These are phyloP conservation scores for Channa argus DNA, from an alignment of 2,113 vertebrate genomes.

Conservation along the genomic window DNA sequence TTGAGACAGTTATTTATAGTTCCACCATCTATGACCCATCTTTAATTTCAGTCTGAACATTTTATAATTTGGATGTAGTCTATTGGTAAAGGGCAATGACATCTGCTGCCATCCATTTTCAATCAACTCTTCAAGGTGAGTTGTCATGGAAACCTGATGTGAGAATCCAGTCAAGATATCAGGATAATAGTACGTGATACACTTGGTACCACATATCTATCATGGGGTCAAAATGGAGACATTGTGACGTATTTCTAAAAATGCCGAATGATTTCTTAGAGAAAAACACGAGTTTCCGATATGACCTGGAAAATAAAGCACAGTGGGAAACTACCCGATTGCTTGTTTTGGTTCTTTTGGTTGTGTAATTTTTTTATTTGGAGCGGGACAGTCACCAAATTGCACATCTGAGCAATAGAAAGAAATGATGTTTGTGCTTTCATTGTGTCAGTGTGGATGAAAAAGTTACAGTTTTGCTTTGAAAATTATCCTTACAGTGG, in stretches of 20 bases:
- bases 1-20: not conserved
- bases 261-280: no score
- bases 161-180: slow-evolving; percentile 16
- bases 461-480: no score
- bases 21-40: not conserved
- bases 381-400: no score
- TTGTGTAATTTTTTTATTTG: no score
- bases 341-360: no score
- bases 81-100: not conserved
- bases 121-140: slow-evolving; percentile 15
- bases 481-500: no score
- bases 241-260: slow-evolving; percentile 2
- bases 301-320: no score
- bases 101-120: not conserved
- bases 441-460: no score
- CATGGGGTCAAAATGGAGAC: rapidly evolving
- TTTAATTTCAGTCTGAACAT: not conserved
- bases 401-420: no score
- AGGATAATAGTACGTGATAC: not conserved
- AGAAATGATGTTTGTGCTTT: no score
- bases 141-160: slow-evolving; percentile 63
- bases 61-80: not conserved
- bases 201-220: not conserved
- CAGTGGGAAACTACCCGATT: no score
- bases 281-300: no score